These are phyloP conservation scores for Sialis lutaria DNA, from an alignment of 2,888 invertebrate species.

Conservation along the genomic window DNA sequence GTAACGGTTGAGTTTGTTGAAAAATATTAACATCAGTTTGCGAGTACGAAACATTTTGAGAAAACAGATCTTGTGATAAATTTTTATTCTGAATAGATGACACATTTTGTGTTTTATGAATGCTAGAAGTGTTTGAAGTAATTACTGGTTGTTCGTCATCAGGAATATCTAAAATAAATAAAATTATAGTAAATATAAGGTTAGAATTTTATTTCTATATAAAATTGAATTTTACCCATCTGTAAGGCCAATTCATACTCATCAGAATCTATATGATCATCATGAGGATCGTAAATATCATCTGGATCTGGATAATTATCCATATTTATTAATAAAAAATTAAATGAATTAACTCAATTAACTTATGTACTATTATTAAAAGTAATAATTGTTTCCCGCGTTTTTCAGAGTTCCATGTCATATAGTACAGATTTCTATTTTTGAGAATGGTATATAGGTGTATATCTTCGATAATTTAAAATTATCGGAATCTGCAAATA, in stretches of 20 bases:
- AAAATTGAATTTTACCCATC: neutral
- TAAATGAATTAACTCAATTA: neutral
- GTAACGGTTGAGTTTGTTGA: neutral
- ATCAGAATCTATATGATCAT: slow-evolving; percentile 2
- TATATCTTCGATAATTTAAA: no score
- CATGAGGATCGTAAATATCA: slow-evolving; percentile 11
- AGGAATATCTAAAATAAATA: slow-evolving; percentile 1
- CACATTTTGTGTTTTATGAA: neutral
- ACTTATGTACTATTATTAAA: no score
- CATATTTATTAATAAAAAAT: slow-evolving; percentile 19
- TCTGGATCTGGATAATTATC: slow-evolving; percentile 35
- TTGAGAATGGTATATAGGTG: no score
- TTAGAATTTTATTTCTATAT: neutral
- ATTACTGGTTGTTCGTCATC: neutral
- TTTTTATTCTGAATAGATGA: neutral
- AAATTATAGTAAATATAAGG: slow-evolving; percentile 4
- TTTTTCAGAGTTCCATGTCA: neutral
- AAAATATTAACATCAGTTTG: neutral
- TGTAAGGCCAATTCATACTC: slow-evolving; percentile 4
- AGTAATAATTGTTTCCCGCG: neutral
- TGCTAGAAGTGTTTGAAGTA: neutral
- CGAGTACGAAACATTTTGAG: neutral
- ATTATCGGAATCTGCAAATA: no score
- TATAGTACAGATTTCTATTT: neutral
- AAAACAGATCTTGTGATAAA: neutral